Base-by-base conservation (phyloP, 2,888 invertebrate species). In the Stenichneumon culpator region DNA sequence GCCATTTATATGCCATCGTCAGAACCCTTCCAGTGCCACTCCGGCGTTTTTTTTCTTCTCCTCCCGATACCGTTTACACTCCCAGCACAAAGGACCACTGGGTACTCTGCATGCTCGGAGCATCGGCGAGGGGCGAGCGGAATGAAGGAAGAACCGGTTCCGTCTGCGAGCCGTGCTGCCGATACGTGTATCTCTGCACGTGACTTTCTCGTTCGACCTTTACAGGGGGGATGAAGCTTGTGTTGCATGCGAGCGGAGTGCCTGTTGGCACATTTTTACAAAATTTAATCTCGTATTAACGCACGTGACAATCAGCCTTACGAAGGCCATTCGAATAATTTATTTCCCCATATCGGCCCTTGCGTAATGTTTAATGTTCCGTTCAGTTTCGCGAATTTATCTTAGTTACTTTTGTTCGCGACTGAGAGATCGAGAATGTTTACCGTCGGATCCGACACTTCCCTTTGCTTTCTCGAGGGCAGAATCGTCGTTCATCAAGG, bases 401-500 rank as follows among this genome's bases (percentile, higher is more conserved):
- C 1, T 50, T 50, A 73, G 60, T 39, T 60, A 57, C 11, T 7
- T 14, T 67, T n/a, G 68, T 65, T 79, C 22, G 28, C 9, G 44
- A 16, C 60, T 44, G 44, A 74, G n/a, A 44, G 68, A 69, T n/a
- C 60, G 44, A 50, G 79, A 78, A 86, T 86, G 86, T 86, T 86
- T 83, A 83, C 73, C n/a, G 47, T 86, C 50, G 86, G 86, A 25
- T 86, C 86, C 19, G 77, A 80, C 28, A 86, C 82, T 57, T 83
- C 83, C 28, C 70, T 85, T 22, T 74, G 63, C n/a, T 67, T 85
- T 75, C 72, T 75, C 65, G 85, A 87, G 16, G 79, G 83, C 22
- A 87, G 79, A 86, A 80, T 88, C 70, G 73, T 88, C 67, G 74
- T 89, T 57, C 86, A 88, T 84, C 86, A 69, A n/a, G 89, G 89